Base-by-base conservation (phyloP, 2,113 vertebrate genomes). In the Halcyon senegalensis region DNA sequence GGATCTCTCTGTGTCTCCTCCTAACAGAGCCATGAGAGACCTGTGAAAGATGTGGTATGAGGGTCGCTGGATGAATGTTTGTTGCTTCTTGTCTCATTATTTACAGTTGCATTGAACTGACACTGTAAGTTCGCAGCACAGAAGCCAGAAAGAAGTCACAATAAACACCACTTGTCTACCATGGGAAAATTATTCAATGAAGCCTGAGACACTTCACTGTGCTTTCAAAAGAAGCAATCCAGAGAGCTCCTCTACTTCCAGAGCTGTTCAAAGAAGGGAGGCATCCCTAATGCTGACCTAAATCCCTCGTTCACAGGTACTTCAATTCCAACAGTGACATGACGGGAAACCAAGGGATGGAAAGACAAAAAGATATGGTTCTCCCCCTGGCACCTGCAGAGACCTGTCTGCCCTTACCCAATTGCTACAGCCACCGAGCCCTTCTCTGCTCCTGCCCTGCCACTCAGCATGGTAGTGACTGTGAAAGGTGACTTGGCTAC, bases 91-190 rank as follows among this genome's bases (percentile, higher is more conserved):
- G 10, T 78, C 69, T 89, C 12, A 21, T 91, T 46, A 46, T 46
- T 46, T 91, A 67, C 35, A 41, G 67, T 85, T 94, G 43, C 18
- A n/a, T 25, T 94, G 62, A 79, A 84, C 28, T 75, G 60, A 64
- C 27, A 51, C 33, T 13, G 48, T 74, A 87, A 46, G 30, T 55
- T 51, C 4, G 3, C 53, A 87, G 58, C 53, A 91, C 58, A 89
- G 25, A 30, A 84, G 43, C 31, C 44, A 84, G 43, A 69, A 94
- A 46, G 48, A 75, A 30, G 27, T 16, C 56, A 74, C 55, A 19
- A 81, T 46, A 90, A 84, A 35, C 1, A 9, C 16, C 2, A 6
- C 53, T 89, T 87, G 51, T 18, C 33, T 14, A 7, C 39, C 20
- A 31, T 0, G 2, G 37, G 51, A 82, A 79, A 76, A 79, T 48